phyloP scores from a whole-genome alignment of 2,888 invertebrate genomes.

The Meiosimyza decipiens region DNA sequence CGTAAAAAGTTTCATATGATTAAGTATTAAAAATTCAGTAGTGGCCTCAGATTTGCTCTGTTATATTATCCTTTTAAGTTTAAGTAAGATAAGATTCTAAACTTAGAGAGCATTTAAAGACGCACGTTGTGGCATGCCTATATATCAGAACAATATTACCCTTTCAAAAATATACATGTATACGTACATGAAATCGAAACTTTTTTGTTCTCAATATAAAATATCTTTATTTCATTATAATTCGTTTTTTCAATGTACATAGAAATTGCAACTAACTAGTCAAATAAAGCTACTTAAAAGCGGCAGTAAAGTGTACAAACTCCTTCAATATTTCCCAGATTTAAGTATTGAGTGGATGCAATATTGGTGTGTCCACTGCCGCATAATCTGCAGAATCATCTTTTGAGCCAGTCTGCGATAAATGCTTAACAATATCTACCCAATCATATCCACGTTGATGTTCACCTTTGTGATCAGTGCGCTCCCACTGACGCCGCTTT shows the following conservation, averaged over 20 bases:
- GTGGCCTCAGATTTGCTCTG: no score
- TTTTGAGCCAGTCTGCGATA: constrained; percentile 78
- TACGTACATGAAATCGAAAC: not conserved
- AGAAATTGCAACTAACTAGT: constrained; percentile 31
- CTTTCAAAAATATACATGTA: no score
- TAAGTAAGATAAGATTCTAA: no score
- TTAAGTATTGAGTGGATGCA: constrained; percentile 56
- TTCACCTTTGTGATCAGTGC: constrained; percentile 85
- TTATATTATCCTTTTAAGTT: no score
- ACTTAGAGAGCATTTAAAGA: no score
- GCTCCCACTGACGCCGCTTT: constrained; percentile 89
- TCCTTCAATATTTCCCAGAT: constrained; percentile 1
- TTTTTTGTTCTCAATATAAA: constrained; percentile 7
- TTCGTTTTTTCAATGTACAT: not conserved
- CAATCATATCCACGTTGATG: constrained; percentile 92
- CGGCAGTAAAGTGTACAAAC: constrained; percentile 5
- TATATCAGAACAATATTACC: no score
- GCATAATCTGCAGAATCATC: constrained; percentile 49
- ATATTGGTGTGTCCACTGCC: constrained; percentile 37
- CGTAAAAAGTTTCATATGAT: no score
- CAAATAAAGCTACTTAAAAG: constrained; percentile 13
- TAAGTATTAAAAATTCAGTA: no score
- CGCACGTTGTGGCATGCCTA: no score
- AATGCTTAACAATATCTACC: constrained; percentile 96
- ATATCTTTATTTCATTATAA: not conserved